These are phyloP conservation scores for Oligia strigilis DNA, from an alignment of 2,888 invertebrate species.

Conservation along the genomic window DNA sequence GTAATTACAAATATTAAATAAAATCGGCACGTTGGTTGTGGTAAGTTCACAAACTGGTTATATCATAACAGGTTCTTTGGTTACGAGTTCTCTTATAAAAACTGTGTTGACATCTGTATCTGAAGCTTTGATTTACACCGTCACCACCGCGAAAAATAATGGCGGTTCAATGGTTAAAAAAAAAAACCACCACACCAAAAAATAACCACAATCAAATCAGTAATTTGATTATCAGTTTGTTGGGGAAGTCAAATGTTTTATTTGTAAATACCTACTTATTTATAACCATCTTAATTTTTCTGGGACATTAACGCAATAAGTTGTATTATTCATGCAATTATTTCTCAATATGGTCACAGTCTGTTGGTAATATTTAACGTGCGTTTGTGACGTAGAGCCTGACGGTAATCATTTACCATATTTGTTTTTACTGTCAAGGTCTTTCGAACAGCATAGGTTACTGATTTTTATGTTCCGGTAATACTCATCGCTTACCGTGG, in stretches of 20 bases:
- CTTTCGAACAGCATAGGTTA: conserved; percentile 72
- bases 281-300: conserved; percentile 21
- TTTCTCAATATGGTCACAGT: conserved; percentile 30
- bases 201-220: conserved; percentile 1
- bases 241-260: background rate
- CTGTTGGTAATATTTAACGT: conserved; percentile 37
- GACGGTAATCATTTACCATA: conserved; percentile 47
- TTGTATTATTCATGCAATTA: conserved; percentile 31
- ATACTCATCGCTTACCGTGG: conserved; percentile 84
- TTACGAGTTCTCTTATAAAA: conserved; percentile 30
- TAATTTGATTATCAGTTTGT: background rate
- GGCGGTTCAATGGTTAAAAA: background rate
- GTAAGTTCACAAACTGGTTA: conserved; percentile 37
- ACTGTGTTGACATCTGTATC: conserved; percentile 26
- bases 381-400: conserved; percentile 37
- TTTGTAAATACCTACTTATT: background rate
- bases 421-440: conserved; percentile 75
- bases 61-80: conserved; percentile 45
- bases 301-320: conserved; percentile 27
- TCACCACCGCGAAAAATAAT: background rate
- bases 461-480: conserved; percentile 83
- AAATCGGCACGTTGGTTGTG: conserved; percentile 12
- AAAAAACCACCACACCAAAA: too few relatives aligned
- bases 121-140: conserved; percentile 12
- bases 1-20: conserved; percentile 15